Evolutionary conservation across 2,113 vertebrate species (phyloP).

Genomic region (Phycodurus eques): DNA sequence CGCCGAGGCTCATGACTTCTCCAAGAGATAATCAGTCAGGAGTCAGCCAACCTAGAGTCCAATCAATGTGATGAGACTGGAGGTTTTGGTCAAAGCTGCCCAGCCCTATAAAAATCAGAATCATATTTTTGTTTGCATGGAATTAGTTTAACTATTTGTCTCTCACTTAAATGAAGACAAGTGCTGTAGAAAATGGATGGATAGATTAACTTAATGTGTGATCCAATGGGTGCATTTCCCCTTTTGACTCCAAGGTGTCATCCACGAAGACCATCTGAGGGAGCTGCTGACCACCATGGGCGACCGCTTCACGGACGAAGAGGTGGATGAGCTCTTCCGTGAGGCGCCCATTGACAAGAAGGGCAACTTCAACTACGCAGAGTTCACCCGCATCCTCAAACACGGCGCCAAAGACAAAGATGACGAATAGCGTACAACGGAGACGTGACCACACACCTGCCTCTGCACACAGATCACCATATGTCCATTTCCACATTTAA

Average conservation of each 20-base stretch:
- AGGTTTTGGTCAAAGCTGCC: too few relatives aligned
- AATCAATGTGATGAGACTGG: too few relatives aligned
- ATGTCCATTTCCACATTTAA: slow-evolving; percentile 6
- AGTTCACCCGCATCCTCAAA: slow-evolving; percentile 98
- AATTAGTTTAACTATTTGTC: too few relatives aligned
- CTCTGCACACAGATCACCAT: slow-evolving; percentile 22
- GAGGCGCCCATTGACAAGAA: slow-evolving; percentile 98
- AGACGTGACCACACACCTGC: not conserved
- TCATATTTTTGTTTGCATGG: too few relatives aligned
- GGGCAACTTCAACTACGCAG: slow-evolving; percentile 98
- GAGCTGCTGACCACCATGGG: slow-evolving; percentile 99
- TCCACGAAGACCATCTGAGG: slow-evolving; percentile 93
- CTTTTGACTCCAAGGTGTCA: slow-evolving; percentile 75
- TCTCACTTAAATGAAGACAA: too few relatives aligned
- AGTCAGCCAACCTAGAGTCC: too few relatives aligned
- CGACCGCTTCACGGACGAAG: slow-evolving; percentile 95
- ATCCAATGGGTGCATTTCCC: not conserved
- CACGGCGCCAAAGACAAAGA: slow-evolving; percentile 88
- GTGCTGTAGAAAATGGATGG: too few relatives aligned
- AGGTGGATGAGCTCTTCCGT: slow-evolving; percentile 97
- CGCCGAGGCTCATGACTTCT: too few relatives aligned
- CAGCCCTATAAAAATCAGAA: too few relatives aligned
- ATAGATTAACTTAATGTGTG: not conserved
- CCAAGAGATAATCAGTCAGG: too few relatives aligned
- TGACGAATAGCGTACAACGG: slow-evolving; percentile 64